Base-by-base conservation (phyloP, 1,140 invertebrate genomes). In the Chrysopa pallens region DNA sequence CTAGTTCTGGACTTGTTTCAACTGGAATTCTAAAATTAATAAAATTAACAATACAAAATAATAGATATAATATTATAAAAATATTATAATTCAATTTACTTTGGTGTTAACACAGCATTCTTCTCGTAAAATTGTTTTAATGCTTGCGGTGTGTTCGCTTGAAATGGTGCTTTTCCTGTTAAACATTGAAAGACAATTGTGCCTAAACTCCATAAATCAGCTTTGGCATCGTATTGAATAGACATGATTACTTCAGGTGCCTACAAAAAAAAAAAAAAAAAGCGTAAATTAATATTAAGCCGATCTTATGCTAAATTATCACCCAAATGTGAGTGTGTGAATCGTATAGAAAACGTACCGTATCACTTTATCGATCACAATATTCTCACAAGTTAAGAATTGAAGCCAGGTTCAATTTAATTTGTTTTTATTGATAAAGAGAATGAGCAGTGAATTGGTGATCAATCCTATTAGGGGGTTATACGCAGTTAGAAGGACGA, bases 211-310 rank as follows among this genome's bases (percentile, higher is more conserved):
- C 95, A 99, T 43, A 98, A 68, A 67, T 98, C 95, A 36, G 95
- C 96, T 68, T 98, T 98, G 11, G 92, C 92, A 68, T 96, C 90
- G 61, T 99, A 99, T 58, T 97, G 89, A 39, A 94, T 65, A 2
- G 93, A 97, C 94, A 98, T 98, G 50, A 99, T 98, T 29, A 99
- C 95, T 75, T 99, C 94, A 1, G 94, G 93, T 28, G 93, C 93
- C 84, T 87, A 60, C 4, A 62, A 61, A 48, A 43, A 42, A 50
- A 36, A 40, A 31, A n/a, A n/a, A n/a, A n/a, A n/a, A n/a, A n/a
- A n/a, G 42, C 12, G 12, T 13, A 38, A 29, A 27, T 12, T 15
- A 36, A 31, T 23, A 23, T 23, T 23, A 3, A 5, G 17, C 17
- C n/a, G n/a, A n/a, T n/a, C 5, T 23, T 23, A 5, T 23, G 17